Percentiles rank a stretch among this genome's conserved stretches.
Conservation (phyloP, 2,113 vertebrate species). For the Brevimyrus niger region DNA sequence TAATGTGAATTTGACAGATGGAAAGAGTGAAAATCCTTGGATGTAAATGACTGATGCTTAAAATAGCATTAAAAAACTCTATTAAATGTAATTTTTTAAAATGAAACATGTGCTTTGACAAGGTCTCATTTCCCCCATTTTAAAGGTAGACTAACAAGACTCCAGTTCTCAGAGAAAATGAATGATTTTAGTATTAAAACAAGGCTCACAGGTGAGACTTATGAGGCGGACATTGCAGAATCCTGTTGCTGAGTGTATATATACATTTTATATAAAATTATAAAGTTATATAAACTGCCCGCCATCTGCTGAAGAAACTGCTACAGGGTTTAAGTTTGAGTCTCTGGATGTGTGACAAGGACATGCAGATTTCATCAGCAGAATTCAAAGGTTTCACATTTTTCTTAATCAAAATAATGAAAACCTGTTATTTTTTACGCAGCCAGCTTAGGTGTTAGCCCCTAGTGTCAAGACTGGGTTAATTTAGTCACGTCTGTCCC, state of each 20-base stretch:
- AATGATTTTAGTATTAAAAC: not conserved
- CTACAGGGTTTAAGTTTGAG: not conserved
- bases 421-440: slow-evolving; percentile 4
- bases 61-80: not conserved
- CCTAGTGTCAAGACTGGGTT: not conserved
- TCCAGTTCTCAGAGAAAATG: not conserved
- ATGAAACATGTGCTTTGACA: not conserved
- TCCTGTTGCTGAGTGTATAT: not conserved
- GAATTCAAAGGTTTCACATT: not conserved
- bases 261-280: not conserved
- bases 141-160: not conserved
- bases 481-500: not conserved
- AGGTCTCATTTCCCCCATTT: not conserved
- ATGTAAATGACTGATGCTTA: not conserved
- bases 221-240: not conserved
- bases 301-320: not conserved
- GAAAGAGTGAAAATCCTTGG: not conserved
- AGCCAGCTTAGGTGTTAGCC: not conserved
- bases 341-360: not conserved
- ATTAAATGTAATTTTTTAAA: not conserved
- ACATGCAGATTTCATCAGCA: not conserved
- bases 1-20: not conserved
- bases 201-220: not conserved
- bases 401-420: slow-evolving; percentile 7
- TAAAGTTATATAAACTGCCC: not conserved